Evolutionary conservation across 2,797 vertebrate species (phyloP).

Genomic region (Aeoliscus strigatus): DNA sequence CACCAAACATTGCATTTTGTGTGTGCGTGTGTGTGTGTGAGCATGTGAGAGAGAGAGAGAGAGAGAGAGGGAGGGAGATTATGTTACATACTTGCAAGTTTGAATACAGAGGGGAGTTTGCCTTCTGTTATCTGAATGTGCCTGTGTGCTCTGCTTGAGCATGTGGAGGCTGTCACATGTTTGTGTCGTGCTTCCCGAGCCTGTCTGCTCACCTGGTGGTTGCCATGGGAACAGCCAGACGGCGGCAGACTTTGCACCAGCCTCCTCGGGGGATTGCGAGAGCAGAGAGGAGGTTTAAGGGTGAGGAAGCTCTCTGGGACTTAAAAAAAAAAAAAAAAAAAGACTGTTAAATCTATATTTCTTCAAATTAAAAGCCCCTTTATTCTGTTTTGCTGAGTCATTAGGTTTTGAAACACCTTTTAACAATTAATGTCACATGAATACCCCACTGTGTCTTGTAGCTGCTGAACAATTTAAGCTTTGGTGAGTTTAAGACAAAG

Average conservation of each 20-base stretch:
- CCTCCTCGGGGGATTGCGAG: slow-evolving; percentile 62
- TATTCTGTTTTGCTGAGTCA: slow-evolving; percentile 35
- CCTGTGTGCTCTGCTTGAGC: slow-evolving; percentile 44
- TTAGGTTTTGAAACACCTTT: slow-evolving; percentile 49
- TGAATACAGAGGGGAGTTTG: slow-evolving; percentile 36
- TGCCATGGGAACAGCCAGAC: slow-evolving; percentile 82
- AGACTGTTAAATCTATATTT: slow-evolving; percentile 10
- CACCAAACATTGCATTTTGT: slow-evolving; percentile 37
- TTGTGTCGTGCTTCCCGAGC: slow-evolving; percentile 63
- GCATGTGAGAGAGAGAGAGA: too few species aligned
- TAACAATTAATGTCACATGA: slow-evolving; percentile 41
- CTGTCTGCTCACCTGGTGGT: slow-evolving; percentile 80
- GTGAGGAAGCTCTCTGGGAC: slow-evolving; percentile 44
- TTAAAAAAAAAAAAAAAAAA: slow-evolving; percentile 16
- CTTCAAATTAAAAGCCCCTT: slow-evolving; percentile 22
- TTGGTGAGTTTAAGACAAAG: slow-evolving; percentile 48
- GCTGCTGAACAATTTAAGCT: slow-evolving; percentile 28
- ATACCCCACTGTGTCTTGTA: slow-evolving; percentile 35
- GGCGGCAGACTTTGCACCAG: slow-evolving; percentile 76
- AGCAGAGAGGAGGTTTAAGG: slow-evolving; percentile 63
- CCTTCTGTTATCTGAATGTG: slow-evolving; percentile 37
- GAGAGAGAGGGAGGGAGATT: too few species aligned
- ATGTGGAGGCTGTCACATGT: slow-evolving; percentile 70
- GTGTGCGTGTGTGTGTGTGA: too few species aligned
- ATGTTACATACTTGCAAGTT: slow-evolving; percentile 49